Evolutionary conservation across 1,140 invertebrate genomes (phyloP).

Genomic region (Drosophila ficusphila): DNA sequence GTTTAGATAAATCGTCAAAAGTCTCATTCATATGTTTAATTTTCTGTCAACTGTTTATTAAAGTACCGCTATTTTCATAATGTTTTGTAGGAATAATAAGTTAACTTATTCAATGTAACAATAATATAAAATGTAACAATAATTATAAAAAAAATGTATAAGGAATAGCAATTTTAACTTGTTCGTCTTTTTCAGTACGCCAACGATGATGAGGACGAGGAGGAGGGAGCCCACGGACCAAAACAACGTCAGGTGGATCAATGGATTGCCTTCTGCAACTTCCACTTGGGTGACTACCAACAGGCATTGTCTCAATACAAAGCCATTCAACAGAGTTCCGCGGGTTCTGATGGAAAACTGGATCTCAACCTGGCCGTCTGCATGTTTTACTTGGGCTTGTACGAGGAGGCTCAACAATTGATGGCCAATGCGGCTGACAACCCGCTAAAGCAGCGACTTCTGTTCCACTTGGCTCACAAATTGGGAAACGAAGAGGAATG

Average conservation of each 20-base stretch:
- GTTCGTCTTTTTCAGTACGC: constrained; percentile 41
- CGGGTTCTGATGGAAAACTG: constrained; percentile 85
- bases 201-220: constrained; percentile 85
- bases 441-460: constrained; percentile 90
- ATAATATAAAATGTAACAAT: neutral
- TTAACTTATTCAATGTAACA: no score
- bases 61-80: no score
- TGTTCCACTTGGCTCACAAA: constrained; percentile 98
- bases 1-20: no score
- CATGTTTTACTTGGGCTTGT: constrained; percentile 96
- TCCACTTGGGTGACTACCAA: constrained; percentile 97
- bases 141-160: neutral
- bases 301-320: constrained; percentile 92
- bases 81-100: no score
- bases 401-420: constrained; percentile 88
- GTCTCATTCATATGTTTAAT: no score
- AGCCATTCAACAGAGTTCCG: constrained; percentile 73
- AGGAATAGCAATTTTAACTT: neutral
- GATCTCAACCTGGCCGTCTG: constrained; percentile 95
- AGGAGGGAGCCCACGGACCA: constrained; percentile 85
- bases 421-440: constrained; percentile 85
- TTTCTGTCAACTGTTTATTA: no score
- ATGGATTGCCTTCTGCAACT: constrained; percentile 97
- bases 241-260: constrained; percentile 87
- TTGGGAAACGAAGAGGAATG: constrained; percentile 93